Evolutionary conservation across 2,888 invertebrate genomes (phyloP), one percentile per base, ranked within the genome.

Genomic region (Polymixis flavicincta): DNA sequence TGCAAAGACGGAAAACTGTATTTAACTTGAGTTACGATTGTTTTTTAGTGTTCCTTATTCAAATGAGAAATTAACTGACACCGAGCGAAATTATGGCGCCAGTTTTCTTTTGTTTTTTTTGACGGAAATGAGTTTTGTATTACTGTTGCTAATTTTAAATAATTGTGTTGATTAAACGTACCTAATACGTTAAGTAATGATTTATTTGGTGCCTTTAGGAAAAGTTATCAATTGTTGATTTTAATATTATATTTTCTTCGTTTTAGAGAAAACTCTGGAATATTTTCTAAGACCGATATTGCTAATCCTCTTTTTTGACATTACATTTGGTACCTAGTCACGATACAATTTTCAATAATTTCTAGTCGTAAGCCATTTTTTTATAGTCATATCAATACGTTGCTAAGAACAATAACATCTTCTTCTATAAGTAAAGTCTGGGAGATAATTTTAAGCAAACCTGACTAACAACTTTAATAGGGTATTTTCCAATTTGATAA

Each of bases 1-100:
- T 92, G 93, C 93, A 93, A 94, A 93, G 93, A 92, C 92, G 95
- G 94, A 94, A 95, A 94, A 92, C 91, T 85, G 80, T 94, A 92
- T 94, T 93, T 93, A 92, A 89, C 92, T 91, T 90, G 89, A 89
- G 89, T 91, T 92, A 91, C 87, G 86, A 92, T 91, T 90, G 88
- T 87, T 91, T 92, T 37, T 92, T 92, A 84, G 92, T 82, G 91
- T 89, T 90, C 92, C 88, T 69, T 78, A 72, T 80, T 85, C 71
- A 76, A 85, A 85, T 81, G 65, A 76, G 52, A 76, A 74, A 84
- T 84, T 71, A 65, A 79, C 71, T 7, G 48, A 60, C 67, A 59
- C 71, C 45, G 7, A 54, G 22, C n/a, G 8, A 69, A 72, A 70
- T 78, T 37, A 54, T n/a, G 42, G 59, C 14, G 6, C 4, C 1